Base-by-base conservation (phyloP, 2,888 invertebrate genomes). In the Calliphora vomitoria region DNA sequence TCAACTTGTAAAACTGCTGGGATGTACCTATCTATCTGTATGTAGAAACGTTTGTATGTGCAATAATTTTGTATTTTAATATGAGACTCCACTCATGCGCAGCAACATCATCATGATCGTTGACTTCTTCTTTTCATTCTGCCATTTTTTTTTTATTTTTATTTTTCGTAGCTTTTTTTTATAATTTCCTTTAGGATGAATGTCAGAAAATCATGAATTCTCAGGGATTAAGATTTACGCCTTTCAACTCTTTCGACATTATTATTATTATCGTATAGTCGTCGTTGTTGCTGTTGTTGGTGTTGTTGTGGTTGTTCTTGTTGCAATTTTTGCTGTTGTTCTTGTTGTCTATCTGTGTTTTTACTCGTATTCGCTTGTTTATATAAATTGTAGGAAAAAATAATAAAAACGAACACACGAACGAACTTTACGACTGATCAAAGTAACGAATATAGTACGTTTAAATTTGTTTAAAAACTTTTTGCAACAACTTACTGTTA, bases 151-250 rank as follows among this genome's bases (percentile, higher is more conserved):
- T 11, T 55, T 58, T 11, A 10, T 50, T 74, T 66, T 55, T 15
- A 8, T 82, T 44, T 25, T 53, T 44, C 13, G 64, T 44, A 6
- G 35, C 4, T 35, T 47, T 71, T 72, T 60, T 75, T 71, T 38
- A 25, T 66, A 58, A 71, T 82, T 87, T 82, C 82, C 75, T 85
- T 79, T 82, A 71, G 85, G 82, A 87, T 87, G 82, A 79, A 82
- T 85, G 87, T 87, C 87, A 87, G 82, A 81, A 85, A 87, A 85
- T 87, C 87, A 85, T 87, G 87, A 87, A 85, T 87, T 87, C 87
- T 87, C 87, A 87, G 87, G 87, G 87, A 87, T 87, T 87, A 87
- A 87, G 85, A 87, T 87, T 87, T 87, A 87, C 87, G 87, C 87
- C 85, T 87, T 87, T 87, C 87, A 87, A 87, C 85, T 87, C 87